Evolutionary conservation across 2,113 vertebrate genomes (phyloP), one percentile per base, ranked within the genome.

Genomic region (Podarcis muralis): DNA sequence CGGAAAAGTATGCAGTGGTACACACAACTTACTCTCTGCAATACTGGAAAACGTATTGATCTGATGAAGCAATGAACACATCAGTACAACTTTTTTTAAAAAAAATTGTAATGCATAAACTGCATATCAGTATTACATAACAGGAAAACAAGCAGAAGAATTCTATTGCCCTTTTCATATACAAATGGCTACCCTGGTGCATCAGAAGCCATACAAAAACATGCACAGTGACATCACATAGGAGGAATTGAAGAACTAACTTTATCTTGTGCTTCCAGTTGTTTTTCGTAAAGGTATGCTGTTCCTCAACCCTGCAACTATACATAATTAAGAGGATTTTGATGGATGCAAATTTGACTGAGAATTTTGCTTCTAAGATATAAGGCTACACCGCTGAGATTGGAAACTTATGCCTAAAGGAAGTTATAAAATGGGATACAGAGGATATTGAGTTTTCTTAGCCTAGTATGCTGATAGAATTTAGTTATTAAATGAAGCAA

Each of bases 71-170:
- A 32, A 48, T 0, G 20, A 27, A 85, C 30, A 68, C 12, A 57
- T 0, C 12, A 23, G 0, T 4, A 11, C 43, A 78, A 3, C 27
- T 85, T 88, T n/a, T n/a, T n/a, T n/a, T n/a, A n/a, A n/a, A n/a
- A n/a, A n/a, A n/a, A n/a, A n/a, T n/a, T n/a, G n/a, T 79, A 95
- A 93, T 0, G 12, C 92, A 84, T 82, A 40, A 92, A 43, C 37
- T 88, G 83, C 89, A 90, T 91, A 86, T 93, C 86, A 85, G 74
- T 84, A 88, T 32, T 91, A 85, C 18, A 0, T 71, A 40, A 83
- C 88, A 84, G 66, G 83, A 85, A 84, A 91, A 92, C 9, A 40
- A 87, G 92, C 92, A 93, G 90, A 80, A 88, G 59, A 91, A 12
- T 69, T 68, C 90, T 91, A 7, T 78, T 91, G 92, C 88, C 85